A percentile compares a stretch with the other conserved stretches of the same genome.
These are phyloP conservation scores for Polymixis lichenea DNA, from an alignment of 2,888 invertebrate species.

Conservation along the genomic window DNA sequence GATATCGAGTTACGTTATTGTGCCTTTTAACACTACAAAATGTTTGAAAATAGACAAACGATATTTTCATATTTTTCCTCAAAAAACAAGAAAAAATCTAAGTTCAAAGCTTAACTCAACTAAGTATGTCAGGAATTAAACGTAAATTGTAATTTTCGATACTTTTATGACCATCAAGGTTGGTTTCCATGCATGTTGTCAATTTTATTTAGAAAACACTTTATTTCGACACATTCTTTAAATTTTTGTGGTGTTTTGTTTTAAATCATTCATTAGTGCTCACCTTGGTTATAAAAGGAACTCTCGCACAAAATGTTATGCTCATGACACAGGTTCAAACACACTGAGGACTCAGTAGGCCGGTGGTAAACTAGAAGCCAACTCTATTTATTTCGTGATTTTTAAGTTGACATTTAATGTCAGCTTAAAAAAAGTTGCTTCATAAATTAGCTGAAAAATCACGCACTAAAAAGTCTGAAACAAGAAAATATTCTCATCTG, in stretches of 20 bases:
- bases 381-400: not conserved
- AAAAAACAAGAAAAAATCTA: not conserved
- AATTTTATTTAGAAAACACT: not conserved
- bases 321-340: not conserved
- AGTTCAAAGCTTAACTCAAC: not conserved
- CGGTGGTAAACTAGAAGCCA: not conserved
- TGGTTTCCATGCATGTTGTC: not conserved
- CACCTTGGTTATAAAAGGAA: not conserved
- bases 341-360: not conserved
- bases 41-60: not conserved
- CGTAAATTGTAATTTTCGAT: not conserved
- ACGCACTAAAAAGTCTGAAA: too few relatives aligned
- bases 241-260: too few relatives aligned
- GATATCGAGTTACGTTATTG: conserved; percentile 4
- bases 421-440: not conserved
- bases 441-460: too few relatives aligned
- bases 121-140: not conserved
- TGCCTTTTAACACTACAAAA: not conserved
- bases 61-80: not conserved
- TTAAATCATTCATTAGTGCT: not conserved
- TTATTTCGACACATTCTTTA: not conserved
- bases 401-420: not conserved
- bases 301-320: not conserved
- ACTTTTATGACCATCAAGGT: not conserved
- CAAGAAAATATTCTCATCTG: too few relatives aligned